Base-by-base conservation (phyloP, 2,797 vertebrate genomes). In the Okamejei kenojei region DNA sequence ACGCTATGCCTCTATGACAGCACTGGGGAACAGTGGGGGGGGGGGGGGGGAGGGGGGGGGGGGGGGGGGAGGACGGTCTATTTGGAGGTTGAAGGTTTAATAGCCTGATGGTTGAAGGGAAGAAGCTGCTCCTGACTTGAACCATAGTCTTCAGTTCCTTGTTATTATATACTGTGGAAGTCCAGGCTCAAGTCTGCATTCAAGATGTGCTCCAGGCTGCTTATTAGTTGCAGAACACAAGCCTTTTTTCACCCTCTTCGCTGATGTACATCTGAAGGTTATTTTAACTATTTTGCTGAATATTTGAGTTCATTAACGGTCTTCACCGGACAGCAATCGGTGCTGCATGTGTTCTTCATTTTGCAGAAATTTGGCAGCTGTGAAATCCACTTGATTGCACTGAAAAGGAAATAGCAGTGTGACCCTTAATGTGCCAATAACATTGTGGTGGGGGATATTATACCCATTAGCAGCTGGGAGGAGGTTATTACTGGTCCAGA, bases 271-370 rank as follows among this genome's bases (percentile, higher is more conserved):
- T 73, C 21, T 92, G 90, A 92, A 76, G 71, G 90, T 74, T 92
- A 92, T 92, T 92, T 76, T 76, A 76, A 92, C 54, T 76, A 92
- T 92, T 92, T 54, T 54, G 35, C 21, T 92, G 38, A 92, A 92
- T 76, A 92, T 76, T 92, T 92, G 73, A 92, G 76, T 58, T 6
- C 7, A 45, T 76, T 76, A 29, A 35, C 8, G 29, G 90, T 73
- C 71, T 74, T 92, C 71, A 92, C 73, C 73, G 71, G 45, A 92
- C 65, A 54, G 35, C 90, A 92, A 92, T 92, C 9, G 45, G 32
- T 74, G 71, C 35, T 91, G 23, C 90, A 91, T 91, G 71, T 92
- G 90, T 92, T 92, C 90, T 92, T 92, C 90, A 92, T 74, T 92
- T 45, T 92, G 76, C 29, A 84, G 81, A 84, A 84, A 84, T 38